These are phyloP conservation scores for Athalia circularis DNA, from an alignment of 2,888 invertebrate genomes.

Conservation along the genomic window DNA sequence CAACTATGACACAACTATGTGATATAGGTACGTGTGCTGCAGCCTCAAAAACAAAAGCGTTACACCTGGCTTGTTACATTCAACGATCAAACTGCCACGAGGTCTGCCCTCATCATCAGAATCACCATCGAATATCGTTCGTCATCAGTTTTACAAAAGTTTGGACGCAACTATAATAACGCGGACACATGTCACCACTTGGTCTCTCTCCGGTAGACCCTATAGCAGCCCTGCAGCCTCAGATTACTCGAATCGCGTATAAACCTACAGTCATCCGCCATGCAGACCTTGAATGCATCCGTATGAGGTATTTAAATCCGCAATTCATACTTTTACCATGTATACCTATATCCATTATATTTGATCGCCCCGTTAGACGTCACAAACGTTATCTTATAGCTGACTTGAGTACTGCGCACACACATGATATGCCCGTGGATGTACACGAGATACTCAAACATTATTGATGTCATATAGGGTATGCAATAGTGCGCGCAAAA, in stretches of 20 bases:
- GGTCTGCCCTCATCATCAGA: constrained; percentile 24
- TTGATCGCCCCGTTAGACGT: neutral
- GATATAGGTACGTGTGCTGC: constrained; percentile 3
- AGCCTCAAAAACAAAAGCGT: constrained; percentile 36
- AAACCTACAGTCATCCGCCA: no score
- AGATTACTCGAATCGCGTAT: neutral
- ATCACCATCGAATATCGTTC: constrained; percentile 25
- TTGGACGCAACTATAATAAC: constrained; percentile 25
- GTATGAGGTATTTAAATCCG: no score
- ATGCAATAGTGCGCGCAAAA: neutral
- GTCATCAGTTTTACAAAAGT: constrained; percentile 39
- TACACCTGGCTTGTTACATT: constrained; percentile 41
- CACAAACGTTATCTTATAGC: no score
- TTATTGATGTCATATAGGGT: neutral
- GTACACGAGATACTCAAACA: neutral
- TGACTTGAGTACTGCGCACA: no score
- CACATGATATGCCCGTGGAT: no score
- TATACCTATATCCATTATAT: neutral
- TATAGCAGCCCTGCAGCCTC: neutral
- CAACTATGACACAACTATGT: neutral
- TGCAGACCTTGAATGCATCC: no score
- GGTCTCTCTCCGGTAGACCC: neutral
- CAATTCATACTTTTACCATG: neutral
- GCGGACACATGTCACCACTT: constrained; percentile 37
- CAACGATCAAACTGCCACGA: constrained; percentile 31